Percentiles rank a stretch among this genome's conserved stretches.
phyloP scores from a whole-genome alignment of 2,113 vertebrate genomes.

The Falco punctatus region DNA sequence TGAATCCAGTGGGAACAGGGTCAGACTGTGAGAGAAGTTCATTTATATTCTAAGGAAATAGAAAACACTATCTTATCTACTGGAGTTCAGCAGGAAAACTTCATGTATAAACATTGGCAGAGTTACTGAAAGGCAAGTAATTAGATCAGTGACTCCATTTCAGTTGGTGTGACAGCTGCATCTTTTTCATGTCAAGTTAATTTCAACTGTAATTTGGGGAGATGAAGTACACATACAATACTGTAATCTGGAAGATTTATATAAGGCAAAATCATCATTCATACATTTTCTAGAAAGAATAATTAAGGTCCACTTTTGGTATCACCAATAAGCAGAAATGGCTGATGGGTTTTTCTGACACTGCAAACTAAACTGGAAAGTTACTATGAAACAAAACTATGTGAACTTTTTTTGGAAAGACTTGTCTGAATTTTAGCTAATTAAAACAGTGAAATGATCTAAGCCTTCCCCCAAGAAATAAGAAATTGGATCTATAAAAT shows the following conservation, averaged over 20 bases:
- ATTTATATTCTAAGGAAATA: slow-evolving; percentile 65
- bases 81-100: slow-evolving; percentile 51
- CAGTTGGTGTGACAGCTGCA: slow-evolving; percentile 50
- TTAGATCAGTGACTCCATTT: slow-evolving; percentile 57
- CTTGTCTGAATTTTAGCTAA: slow-evolving; percentile 32
- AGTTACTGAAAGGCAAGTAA: slow-evolving; percentile 65
- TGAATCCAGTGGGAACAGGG: not conserved
- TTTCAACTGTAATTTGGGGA: slow-evolving; percentile 57
- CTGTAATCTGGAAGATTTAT: slow-evolving; percentile 78
- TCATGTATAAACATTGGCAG: slow-evolving; percentile 63
- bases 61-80: slow-evolving; percentile 44
- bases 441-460: slow-evolving; percentile 38
- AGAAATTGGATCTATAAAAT: slow-evolving; percentile 19
- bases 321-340: slow-evolving; percentile 60
- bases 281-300: slow-evolving; percentile 64
- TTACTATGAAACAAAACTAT: slow-evolving; percentile 41
- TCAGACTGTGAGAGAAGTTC: slow-evolving; percentile 29
- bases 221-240: slow-evolving; percentile 67
- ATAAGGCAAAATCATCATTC: slow-evolving; percentile 78
- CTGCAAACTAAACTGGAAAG: slow-evolving; percentile 26
- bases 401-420: slow-evolving; percentile 6
- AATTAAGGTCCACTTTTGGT: slow-evolving; percentile 70
- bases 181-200: slow-evolving; percentile 55
- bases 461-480: slow-evolving; percentile 3
- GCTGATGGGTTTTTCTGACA: slow-evolving; percentile 64